Evolutionary conservation across 2,797 vertebrate species (phyloP).

Genomic region (Trachurus trachurus): DNA sequence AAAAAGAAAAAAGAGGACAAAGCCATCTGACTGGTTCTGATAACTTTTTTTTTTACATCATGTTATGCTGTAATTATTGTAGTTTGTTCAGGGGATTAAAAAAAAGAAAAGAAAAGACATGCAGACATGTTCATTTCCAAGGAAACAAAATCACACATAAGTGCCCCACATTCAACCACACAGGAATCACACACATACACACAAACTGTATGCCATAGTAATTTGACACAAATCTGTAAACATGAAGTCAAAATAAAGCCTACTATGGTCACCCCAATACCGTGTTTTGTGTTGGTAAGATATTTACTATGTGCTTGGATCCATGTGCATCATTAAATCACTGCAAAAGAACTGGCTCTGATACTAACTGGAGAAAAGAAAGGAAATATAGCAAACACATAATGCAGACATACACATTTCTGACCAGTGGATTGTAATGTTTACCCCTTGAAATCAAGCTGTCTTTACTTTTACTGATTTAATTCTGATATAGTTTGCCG

Average conservation of each 20-base stretch:
- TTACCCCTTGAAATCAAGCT: background rate
- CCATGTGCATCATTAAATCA: background rate
- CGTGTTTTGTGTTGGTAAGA: slow-evolving; percentile 49
- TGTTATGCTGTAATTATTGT: slow-evolving; percentile 64
- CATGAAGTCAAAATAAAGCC: slow-evolving; percentile 76
- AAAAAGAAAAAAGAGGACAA: slow-evolving; percentile 61
- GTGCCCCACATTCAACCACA: slow-evolving; percentile 9
- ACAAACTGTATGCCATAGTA: background rate
- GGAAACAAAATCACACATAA: slow-evolving; percentile 7
- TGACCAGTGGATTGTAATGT: background rate
- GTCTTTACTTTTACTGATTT: background rate
- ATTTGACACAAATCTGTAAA: slow-evolving; percentile 60
- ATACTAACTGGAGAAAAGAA: background rate
- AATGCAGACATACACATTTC: background rate
- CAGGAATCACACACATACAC: background rate
- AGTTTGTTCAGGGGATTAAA: slow-evolving; percentile 58
- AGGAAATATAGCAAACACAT: background rate
- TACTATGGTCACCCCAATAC: slow-evolving; percentile 68
- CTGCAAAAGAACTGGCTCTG: background rate
- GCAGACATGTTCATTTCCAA: slow-evolving; percentile 30
- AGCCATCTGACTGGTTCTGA: slow-evolving; percentile 56
- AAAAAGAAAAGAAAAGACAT: background rate
- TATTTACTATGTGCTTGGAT: background rate
- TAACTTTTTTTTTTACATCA: slow-evolving; percentile 40
- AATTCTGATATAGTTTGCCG: too few species aligned